Evolutionary conservation across 2,888 invertebrate species (phyloP), one percentile per base, ranked within the genome.

Genomic region (Tiliacea aurago): DNA sequence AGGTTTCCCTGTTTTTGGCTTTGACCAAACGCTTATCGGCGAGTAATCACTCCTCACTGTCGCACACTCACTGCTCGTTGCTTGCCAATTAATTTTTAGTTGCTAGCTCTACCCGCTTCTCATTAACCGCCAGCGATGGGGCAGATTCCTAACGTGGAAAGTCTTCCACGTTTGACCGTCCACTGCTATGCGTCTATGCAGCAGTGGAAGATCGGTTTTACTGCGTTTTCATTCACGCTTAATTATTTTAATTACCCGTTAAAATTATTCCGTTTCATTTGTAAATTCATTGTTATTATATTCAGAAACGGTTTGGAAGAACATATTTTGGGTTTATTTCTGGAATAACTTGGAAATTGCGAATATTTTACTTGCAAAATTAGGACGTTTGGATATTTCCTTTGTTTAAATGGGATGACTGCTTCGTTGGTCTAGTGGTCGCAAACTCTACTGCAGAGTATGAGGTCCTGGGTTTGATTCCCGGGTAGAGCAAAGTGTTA

Each of bases 181-280:
- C 20, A 49, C 49, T 20, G 10, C 20, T 9, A 28, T 28, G 1
- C 28, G 28, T 28, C 6, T n/a, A 2, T n/a, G 5, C 4, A 33
- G 3, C 10, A n/a, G n/a, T 37, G 55, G 55, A n/a, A 0, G 6
- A 6, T 37, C n/a, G 18, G 15, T 15, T 64, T 33, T 23, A 62
- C 15, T 51, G 45, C 18, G n/a, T 78, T 58, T 62, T 62, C 64
- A 58, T 58, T 47, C 23, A 11, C 15, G 11, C 51, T 55, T 51
- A 15, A 68, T 75, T 61, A 74, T 10, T 41, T 13, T 62, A 28
- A 59, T 62, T 28, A 15, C 4, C 20, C 6, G 9, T 73, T 55
- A 13, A 53, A 63, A 66, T 59, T 5, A 63, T 72, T 59, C 11
- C 28, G 18, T 68, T 58, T 41, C 10, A 51, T 69, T 37, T 43